Evolutionary conservation across 2,888 invertebrate species (phyloP).

Genomic region (Alloscopus bannaensis): DNA sequence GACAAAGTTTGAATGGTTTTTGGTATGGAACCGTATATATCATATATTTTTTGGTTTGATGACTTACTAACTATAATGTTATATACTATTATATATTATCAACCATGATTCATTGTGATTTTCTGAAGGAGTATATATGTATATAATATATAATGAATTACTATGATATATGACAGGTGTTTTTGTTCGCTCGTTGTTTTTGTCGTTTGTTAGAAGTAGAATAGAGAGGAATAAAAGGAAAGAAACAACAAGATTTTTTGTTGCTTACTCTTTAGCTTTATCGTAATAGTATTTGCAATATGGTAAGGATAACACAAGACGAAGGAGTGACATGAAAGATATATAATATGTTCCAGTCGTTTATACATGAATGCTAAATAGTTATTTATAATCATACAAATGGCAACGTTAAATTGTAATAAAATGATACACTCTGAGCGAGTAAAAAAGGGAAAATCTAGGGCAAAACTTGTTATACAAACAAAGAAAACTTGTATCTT

Average conservation of each 20-base stretch:
- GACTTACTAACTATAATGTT: background rate
- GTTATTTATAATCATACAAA: too few relatives aligned
- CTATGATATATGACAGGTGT: too few relatives aligned
- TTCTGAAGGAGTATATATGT: too few relatives aligned
- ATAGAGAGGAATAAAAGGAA: too few relatives aligned
- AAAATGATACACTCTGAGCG: too few relatives aligned
- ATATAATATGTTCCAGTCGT: conserved; percentile 22
- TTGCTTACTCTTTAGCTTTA: conserved; percentile 19
- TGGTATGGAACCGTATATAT: too few relatives aligned
- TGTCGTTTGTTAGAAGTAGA: conserved; percentile 5
- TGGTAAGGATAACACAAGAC: background rate
- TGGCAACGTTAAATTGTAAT: too few relatives aligned
- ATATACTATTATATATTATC: background rate
- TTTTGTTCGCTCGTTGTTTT: background rate
- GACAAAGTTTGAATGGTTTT: too few relatives aligned
- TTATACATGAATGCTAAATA: conserved; percentile 6
- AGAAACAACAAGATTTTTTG: background rate
- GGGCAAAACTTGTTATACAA: too few relatives aligned
- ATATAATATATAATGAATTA: too few relatives aligned
- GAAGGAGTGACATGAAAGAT: background rate
- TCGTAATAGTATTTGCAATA: conserved; percentile 9
- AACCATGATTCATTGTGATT: conserved; percentile 14
- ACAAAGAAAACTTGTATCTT: too few relatives aligned
- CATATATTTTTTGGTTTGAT: background rate
- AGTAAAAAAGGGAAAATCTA: too few relatives aligned